Evolutionary conservation across 2,888 invertebrate species (phyloP).

Genomic region (Pseudeuparius sepicola): DNA sequence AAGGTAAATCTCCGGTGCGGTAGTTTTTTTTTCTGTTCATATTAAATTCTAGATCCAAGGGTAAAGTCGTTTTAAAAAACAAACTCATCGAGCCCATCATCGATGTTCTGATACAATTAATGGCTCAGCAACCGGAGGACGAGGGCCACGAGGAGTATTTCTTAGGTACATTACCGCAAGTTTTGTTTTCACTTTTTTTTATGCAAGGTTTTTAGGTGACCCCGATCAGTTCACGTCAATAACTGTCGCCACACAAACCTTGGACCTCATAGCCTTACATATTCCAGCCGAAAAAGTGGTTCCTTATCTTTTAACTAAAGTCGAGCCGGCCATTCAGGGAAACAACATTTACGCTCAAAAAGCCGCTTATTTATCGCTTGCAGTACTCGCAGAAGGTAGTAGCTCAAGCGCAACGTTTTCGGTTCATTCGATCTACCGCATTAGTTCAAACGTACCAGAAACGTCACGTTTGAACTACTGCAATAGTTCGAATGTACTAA

Average conservation of each 20-base stretch:
- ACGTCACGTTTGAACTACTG: too few relatives aligned
- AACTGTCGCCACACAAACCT: constrained; percentile 61
- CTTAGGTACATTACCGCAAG: too few relatives aligned
- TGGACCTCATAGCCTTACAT: constrained; percentile 63
- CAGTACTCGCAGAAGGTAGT: constrained; percentile 69
- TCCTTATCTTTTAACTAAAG: constrained; percentile 51
- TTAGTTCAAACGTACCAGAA: too few relatives aligned
- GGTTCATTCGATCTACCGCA: too few relatives aligned
- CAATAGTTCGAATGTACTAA: too few relatives aligned
- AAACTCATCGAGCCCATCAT: constrained; percentile 60
- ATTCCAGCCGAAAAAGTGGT: constrained; percentile 68
- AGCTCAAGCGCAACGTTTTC: too few relatives aligned
- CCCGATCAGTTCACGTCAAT: constrained; percentile 53
- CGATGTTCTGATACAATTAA: constrained; percentile 55
- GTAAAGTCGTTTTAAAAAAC: constrained; percentile 51
- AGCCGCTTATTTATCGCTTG: constrained; percentile 62
- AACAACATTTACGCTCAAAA: constrained; percentile 53
- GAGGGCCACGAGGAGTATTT: constrained; percentile 57
- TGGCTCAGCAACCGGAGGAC: constrained; percentile 52
- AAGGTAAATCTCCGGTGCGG: too few relatives aligned
- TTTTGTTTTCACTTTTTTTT: too few relatives aligned
- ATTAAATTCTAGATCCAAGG: too few relatives aligned
- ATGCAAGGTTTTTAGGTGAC: too few relatives aligned
- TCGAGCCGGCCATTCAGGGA: constrained; percentile 56
- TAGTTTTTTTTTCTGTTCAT: too few relatives aligned